These are phyloP conservation scores for Etia nguti DNA, from an alignment of 2,113 vertebrate genomes.

Conservation along the genomic window DNA sequence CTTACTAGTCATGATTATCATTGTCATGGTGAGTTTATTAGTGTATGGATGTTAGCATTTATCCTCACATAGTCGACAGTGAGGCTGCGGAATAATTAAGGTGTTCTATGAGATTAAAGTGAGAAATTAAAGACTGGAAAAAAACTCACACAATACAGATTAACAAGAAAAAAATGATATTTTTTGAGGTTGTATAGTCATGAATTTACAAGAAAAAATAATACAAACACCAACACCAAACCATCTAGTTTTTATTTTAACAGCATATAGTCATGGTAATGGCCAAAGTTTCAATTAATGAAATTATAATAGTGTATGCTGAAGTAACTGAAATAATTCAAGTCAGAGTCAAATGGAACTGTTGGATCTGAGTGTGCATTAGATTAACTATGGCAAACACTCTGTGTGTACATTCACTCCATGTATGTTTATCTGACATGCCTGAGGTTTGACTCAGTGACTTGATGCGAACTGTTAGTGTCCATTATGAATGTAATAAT, in stretches of 20 bases:
- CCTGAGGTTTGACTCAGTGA: background rate
- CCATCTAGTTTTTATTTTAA: background rate
- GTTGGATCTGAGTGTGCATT: too few relatives aligned
- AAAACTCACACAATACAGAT: background rate
- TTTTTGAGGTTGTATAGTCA: background rate
- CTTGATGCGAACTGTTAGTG: background rate
- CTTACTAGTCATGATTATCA: background rate
- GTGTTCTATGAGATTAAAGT: background rate
- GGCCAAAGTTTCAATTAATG: background rate
- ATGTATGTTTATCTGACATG: background rate
- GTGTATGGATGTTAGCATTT: background rate
- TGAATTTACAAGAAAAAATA: background rate
- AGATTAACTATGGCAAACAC: background rate
- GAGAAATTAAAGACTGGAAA: rapidly evolving
- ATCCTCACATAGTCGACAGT: background rate
- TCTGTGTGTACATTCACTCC: background rate
- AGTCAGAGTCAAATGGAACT: too few relatives aligned
- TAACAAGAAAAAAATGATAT: background rate
- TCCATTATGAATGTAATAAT: rapidly evolving
- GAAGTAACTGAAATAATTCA: too few relatives aligned
- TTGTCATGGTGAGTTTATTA: background rate
- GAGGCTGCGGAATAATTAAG: background rate
- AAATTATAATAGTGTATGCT: background rate
- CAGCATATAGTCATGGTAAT: background rate
- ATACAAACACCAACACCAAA: background rate